These are phyloP conservation scores for Rhagonycha lutea DNA, from an alignment of 2,888 invertebrate species.

Conservation along the genomic window DNA sequence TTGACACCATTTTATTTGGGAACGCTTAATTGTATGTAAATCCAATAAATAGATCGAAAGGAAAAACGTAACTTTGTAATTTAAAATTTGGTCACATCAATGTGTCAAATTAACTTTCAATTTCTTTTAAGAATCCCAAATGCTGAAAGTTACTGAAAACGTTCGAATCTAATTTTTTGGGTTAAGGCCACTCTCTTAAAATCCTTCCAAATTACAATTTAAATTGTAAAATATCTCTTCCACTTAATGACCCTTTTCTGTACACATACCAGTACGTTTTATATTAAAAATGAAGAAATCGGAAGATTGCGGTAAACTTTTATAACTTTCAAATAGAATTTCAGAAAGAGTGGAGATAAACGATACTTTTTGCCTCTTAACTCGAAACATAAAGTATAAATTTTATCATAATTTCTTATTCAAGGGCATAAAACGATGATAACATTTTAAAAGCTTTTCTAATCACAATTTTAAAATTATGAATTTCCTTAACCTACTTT, in stretches of 20 bases:
- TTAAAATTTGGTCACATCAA: slow-evolving; percentile 8
- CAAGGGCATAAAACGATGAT: not conserved
- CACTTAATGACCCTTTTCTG: not conserved
- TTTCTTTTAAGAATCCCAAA: not conserved
- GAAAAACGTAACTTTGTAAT: not conserved
- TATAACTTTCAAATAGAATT: not conserved
- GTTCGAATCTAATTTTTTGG: not conserved
- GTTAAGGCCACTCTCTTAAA: not conserved
- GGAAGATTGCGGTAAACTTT: not conserved
- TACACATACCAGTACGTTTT: not conserved
- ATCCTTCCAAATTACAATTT: not conserved
- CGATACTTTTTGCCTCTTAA: not conserved
- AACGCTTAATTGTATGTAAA: slow-evolving; percentile 1
- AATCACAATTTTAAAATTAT: not conserved
- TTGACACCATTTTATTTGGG: not conserved
- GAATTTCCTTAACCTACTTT: not conserved
- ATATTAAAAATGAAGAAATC: not conserved
- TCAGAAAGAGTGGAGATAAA: not conserved
- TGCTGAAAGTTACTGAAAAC: not conserved
- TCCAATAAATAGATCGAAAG: not conserved
- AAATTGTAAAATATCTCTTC: not conserved
- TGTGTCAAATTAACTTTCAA: slow-evolving; percentile 15
- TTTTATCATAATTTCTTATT: not conserved
- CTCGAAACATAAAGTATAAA: not conserved
- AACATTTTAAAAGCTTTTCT: not conserved